Percentiles rank a stretch among this genome's conserved stretches.
Evolutionary conservation across 2,113 vertebrate species (phyloP).

Genomic region (Melanotaenia duboulayi): DNA sequence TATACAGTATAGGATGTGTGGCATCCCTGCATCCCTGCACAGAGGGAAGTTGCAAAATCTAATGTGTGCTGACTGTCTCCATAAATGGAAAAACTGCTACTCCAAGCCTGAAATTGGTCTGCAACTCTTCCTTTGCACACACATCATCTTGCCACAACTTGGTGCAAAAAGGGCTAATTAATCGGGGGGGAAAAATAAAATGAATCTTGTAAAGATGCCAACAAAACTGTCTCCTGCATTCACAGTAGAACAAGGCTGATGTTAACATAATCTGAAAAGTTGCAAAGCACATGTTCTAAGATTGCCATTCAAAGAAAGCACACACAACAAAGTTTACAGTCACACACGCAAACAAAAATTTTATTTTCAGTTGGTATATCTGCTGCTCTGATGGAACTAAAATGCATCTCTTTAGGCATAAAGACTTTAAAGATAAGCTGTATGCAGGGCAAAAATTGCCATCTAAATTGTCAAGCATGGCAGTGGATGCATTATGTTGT

Average conservation of each 20-base stretch:
- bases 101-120: no score
- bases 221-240: not conserved
- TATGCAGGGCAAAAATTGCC: not conserved
- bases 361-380: not conserved
- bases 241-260: not conserved
- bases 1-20: no score
- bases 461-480: not conserved
- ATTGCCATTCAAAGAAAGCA: not conserved
- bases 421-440: not conserved
- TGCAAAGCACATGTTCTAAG: not conserved
- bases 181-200: not conserved
- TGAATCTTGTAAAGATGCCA: not conserved
- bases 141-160: not conserved
- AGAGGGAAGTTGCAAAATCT: no score
- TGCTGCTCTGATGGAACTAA: not conserved
- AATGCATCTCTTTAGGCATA: not conserved
- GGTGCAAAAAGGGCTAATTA: not conserved
- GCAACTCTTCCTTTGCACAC: no score
- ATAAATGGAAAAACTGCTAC: no score
- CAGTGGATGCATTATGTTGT: not conserved
- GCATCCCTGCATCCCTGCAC: no score
- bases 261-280: not conserved
- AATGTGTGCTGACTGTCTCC: no score
- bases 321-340: not conserved
- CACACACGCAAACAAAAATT: not conserved